Evolutionary conservation across 2,113 vertebrate species (phyloP), one percentile per base, ranked within the genome.

Genomic region (Pangasianodon gigas): DNA sequence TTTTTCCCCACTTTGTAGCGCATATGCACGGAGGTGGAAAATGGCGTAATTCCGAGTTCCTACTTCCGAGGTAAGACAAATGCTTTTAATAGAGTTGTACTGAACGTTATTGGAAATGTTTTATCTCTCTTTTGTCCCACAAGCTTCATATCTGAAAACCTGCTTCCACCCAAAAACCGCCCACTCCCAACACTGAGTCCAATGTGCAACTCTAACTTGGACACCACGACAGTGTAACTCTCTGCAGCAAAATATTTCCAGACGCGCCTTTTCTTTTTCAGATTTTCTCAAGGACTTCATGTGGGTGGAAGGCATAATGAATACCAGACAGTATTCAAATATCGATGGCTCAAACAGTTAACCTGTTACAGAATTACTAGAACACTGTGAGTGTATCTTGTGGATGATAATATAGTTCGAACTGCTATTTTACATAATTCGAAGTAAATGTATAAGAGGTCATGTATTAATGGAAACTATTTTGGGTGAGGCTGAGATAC

Each of bases 211-310:
- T 52, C 18, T 32, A 29, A 52, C 6, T 19, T 18, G 29, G 14
- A 52, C 14, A 54, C 29, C 6, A 54, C 3, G 10, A 8, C n/a
- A 37, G 8, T 56, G 16, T 52, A 58, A 58, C n/a, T 83, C 16
- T 58, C 80, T 58, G 52, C n/a, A 58, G 19, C 52, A 4, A 41
- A 56, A 24, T 13, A 56, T 21, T 58, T 83, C n/a, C 51, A 83
- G 19, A 24, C 52, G 6, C 8, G 14, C 9, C n/a, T 16, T 54
- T 54, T 18, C 29, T 81, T 81, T 19, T 81, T 9, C 29, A 81
- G n/a, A 83, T 58, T 56, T 83, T 56, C 80, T 83, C 80, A 58
- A 83, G 80, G 80, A 83, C 82, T 24, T 60, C 54, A 14, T 3
- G 19, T 56, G 52, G n/a, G 80, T 2, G 80, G 21, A 83, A 1